These are phyloP conservation scores for Mimumesa dahlbomi DNA, from an alignment of 2,888 invertebrate genomes.

Conservation along the genomic window DNA sequence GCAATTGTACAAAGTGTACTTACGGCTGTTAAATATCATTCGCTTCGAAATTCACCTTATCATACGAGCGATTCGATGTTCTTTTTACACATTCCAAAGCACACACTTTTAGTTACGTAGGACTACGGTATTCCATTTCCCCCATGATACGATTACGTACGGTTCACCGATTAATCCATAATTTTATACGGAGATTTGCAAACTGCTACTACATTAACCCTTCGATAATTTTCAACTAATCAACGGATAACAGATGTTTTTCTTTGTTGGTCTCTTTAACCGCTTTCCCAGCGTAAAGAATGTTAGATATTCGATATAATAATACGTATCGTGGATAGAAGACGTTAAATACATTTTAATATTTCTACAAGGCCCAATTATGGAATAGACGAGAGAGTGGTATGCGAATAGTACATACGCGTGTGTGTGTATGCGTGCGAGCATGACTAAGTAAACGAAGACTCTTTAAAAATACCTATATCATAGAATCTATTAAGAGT, in stretches of 20 bases:
- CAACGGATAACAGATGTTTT: conserved; percentile 7
- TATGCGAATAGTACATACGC: background rate
- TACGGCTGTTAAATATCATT: conserved; percentile 13
- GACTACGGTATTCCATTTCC: background rate
- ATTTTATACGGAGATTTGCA: conserved; percentile 39
- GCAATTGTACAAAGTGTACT: conserved; percentile 31
- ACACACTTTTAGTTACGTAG: background rate
- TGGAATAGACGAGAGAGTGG: background rate
- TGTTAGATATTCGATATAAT: conserved; percentile 9
- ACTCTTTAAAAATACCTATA: conserved; percentile 20
- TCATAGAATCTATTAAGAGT: conserved; percentile 30
- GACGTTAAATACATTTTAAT: conserved; percentile 12
- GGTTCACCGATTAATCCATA: conserved; percentile 25
- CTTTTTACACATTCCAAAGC: conserved; percentile 20
- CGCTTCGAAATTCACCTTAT: background rate
- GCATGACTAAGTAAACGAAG: conserved; percentile 4
- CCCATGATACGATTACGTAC: conserved; percentile 3
- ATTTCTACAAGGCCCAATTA: conserved; percentile 27
- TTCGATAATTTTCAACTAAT: conserved; percentile 9
- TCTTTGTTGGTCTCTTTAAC: conserved; percentile 8
- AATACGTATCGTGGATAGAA: conserved; percentile 1
- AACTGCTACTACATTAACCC: conserved; percentile 11
- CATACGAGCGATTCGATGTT: background rate
- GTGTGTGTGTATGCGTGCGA: conserved; percentile 4
- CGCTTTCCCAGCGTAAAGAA: conserved; percentile 4